A percentile compares a stretch with the other conserved stretches of the same genome.
These are phyloP conservation scores for Myiagra hebetior DNA, from an alignment of 2,113 vertebrate species.

Conservation along the genomic window DNA sequence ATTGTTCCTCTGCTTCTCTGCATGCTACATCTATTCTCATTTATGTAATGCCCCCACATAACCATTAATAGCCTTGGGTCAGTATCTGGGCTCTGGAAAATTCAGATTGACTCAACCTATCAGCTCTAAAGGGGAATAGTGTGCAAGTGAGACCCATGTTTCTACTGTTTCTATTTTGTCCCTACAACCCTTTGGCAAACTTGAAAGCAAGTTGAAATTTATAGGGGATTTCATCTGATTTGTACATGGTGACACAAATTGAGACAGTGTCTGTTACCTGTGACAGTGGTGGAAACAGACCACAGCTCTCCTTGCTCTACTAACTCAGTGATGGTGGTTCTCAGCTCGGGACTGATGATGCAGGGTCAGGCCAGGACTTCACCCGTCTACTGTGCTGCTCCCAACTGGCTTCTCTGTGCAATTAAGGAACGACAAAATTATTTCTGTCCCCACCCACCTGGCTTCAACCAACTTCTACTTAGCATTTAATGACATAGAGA, in stretches of 20 bases:
- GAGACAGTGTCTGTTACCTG: fast-evolving
- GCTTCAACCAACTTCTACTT: not conserved
- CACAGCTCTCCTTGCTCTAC: not conserved
- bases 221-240: not conserved
- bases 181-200: not conserved
- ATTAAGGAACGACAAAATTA: not conserved
- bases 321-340: not conserved
- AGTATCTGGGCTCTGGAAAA: not conserved
- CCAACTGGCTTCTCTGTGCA: not conserved
- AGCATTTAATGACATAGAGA: fast-evolving
- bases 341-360: fast-evolving
- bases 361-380: not conserved
- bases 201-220: not conserved
- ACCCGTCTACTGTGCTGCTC: not conserved
- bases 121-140: not conserved
- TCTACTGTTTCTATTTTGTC: not conserved
- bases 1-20: not conserved
- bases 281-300: not conserved
- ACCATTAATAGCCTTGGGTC: not conserved
- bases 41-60: not conserved
- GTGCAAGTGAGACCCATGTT: not conserved
- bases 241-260: too few relatives aligned
- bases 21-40: not conserved
- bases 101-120: not conserved
- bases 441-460: fast-evolving